These are phyloP conservation scores for Rhinogobius similis DNA, from an alignment of 2,113 vertebrate species.

Conservation along the genomic window DNA sequence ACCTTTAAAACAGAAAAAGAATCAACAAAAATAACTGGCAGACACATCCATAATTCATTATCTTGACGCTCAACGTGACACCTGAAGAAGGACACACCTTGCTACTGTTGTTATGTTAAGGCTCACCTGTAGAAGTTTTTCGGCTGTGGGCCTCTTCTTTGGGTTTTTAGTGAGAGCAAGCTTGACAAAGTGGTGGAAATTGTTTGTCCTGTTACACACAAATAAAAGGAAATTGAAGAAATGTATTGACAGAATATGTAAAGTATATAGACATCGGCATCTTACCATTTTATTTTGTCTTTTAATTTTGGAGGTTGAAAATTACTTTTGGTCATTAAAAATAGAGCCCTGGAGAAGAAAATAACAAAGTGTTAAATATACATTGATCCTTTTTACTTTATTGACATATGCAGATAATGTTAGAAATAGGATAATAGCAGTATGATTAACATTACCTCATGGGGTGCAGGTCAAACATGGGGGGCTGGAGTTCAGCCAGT, in stretches of 20 bases:
- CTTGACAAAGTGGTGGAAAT: slow-evolving; percentile 98
- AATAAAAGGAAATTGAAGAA: background rate
- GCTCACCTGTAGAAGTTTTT: slow-evolving; percentile 92
- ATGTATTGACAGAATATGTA: background rate
- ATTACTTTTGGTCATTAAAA: slow-evolving; percentile 99
- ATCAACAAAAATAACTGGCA: background rate
- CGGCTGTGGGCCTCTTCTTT: slow-evolving; percentile 95
- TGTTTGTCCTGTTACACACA: slow-evolving; percentile 86
- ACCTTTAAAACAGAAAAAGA: background rate
- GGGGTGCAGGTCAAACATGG: slow-evolving; percentile 97
- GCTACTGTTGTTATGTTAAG: background rate
- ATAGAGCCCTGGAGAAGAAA: slow-evolving; percentile 85
- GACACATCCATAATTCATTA: background rate
- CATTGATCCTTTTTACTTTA: background rate
- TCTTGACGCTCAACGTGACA: background rate
- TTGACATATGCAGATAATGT: too few species aligned
- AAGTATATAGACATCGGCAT: background rate
- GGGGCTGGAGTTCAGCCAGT: slow-evolving; percentile 94
- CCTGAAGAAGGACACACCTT: background rate
- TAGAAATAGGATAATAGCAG: too few species aligned
- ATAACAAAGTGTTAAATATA: background rate
- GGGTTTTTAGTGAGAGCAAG: slow-evolving; percentile 96
- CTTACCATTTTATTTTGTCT: slow-evolving; percentile 97
- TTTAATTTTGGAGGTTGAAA: slow-evolving; percentile 98
- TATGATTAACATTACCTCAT: slow-evolving; percentile 86